Evolutionary conservation across 1,140 invertebrate genomes (phyloP).

Genomic region (Globodera rostochiensis): DNA sequence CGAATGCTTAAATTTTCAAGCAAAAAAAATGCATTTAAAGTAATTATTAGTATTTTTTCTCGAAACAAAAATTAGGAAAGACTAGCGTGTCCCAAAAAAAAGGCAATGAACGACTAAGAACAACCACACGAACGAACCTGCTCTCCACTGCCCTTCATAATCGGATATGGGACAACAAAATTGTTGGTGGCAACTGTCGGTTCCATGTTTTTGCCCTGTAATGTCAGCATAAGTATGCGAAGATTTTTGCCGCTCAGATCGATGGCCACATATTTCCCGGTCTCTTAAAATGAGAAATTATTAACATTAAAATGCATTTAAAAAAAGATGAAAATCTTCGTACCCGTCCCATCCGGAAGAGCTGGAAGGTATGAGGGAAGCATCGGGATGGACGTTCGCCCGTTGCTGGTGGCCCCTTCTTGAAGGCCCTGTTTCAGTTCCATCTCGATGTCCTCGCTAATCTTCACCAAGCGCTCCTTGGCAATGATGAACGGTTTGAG

Average conservation of each 20-base stretch:
- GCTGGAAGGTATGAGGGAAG: constrained; percentile 61
- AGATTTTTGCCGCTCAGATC: constrained; percentile 64
- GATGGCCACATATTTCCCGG: constrained; percentile 65
- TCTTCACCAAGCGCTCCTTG: constrained; percentile 52
- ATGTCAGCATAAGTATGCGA: constrained; percentile 55
- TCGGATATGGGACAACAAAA: constrained; percentile 59
- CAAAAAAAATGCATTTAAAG: too few species aligned
- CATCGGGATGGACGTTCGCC: constrained; percentile 59
- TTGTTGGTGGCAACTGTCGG: constrained; percentile 53
- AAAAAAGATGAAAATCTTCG: constrained; percentile 23
- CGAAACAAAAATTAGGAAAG: too few species aligned
- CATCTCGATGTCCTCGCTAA: constrained; percentile 57
- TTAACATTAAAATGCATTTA: not conserved
- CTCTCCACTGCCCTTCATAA: constrained; percentile 66
- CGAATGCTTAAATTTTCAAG: too few species aligned
- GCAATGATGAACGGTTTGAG: constrained; percentile 42
- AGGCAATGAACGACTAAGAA: too few species aligned
- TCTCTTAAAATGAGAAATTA: constrained; percentile 50
- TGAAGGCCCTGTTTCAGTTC: constrained; percentile 57
- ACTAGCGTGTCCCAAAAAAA: too few species aligned
- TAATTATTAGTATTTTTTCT: too few species aligned
- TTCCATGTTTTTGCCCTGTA: constrained; percentile 53
- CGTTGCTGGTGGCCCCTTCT: constrained; percentile 29
- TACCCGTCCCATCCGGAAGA: constrained; percentile 61
- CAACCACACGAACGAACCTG: constrained; percentile 40